Percentiles rank a stretch among this genome's conserved stretches.
Evolutionary conservation across 2,797 vertebrate genomes (phyloP).

Genomic region (Myotis planiceps): DNA sequence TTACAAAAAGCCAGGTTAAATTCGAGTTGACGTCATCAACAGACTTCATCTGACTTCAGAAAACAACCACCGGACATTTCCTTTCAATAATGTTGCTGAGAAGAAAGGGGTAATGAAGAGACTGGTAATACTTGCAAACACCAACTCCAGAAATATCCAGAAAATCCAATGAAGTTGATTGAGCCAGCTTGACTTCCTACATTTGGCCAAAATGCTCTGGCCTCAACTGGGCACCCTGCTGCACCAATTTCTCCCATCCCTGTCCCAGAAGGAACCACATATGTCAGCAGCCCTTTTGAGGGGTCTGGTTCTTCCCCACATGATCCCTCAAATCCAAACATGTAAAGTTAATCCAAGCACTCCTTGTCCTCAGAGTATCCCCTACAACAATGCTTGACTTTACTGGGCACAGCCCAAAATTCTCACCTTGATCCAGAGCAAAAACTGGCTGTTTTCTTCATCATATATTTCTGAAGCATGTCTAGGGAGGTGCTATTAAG

Average conservation of each 20-base stretch:
- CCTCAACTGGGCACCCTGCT: background rate
- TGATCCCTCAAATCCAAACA: background rate
- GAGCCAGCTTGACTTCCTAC: background rate
- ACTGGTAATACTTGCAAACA: background rate
- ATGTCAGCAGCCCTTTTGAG: background rate
- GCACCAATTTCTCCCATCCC: background rate
- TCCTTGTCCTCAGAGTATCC: background rate
- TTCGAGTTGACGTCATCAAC: background rate
- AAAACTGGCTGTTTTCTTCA: background rate
- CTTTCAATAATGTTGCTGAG: background rate
- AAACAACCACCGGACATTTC: background rate
- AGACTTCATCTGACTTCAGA: conserved; percentile 9
- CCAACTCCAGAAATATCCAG: background rate
- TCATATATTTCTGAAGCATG: background rate
- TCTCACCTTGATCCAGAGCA: background rate
- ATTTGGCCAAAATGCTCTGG: background rate
- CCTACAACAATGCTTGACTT: background rate
- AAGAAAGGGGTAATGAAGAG: background rate
- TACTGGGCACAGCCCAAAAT: background rate
- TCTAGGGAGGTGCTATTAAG: background rate
- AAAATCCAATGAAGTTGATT: background rate
- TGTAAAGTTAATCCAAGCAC: background rate
- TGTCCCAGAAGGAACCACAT: background rate
- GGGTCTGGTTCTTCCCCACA: background rate
- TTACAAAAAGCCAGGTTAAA: background rate